A percentile compares a stretch with the other conserved stretches of the same genome.
phyloP scores from a whole-genome alignment of 2,888 invertebrate genomes.

The Platycheirus rosarum region DNA sequence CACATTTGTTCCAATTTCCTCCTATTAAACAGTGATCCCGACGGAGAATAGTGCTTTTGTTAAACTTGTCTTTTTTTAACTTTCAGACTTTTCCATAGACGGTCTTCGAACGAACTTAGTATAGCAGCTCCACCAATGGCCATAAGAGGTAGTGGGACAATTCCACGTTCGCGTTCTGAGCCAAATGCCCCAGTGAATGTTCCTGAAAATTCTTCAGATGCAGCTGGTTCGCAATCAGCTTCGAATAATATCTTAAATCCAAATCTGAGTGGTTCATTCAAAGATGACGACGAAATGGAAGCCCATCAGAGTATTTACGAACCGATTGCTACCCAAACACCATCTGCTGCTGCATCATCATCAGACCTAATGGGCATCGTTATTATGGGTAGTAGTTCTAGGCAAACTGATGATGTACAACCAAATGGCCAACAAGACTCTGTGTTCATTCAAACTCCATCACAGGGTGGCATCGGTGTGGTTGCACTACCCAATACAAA shows the following conservation, averaged over 20 bases:
- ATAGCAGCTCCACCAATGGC: slow-evolving; percentile 79
- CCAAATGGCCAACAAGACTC: slow-evolving; percentile 75
- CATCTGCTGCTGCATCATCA: slow-evolving; percentile 62
- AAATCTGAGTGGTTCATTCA: slow-evolving; percentile 82
- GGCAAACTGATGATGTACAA: slow-evolving; percentile 23
- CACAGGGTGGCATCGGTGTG: slow-evolving; percentile 81
- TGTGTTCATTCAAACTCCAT: slow-evolving; percentile 80
- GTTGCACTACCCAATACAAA: slow-evolving; percentile 80
- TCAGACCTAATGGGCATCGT: slow-evolving; percentile 54
- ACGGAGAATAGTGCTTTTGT: too few species aligned
- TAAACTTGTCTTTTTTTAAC: too few species aligned
- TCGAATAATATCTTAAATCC: slow-evolving; percentile 82
- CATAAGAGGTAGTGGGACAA: slow-evolving; percentile 54
- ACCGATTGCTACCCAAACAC: slow-evolving; percentile 77
- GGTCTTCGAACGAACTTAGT: slow-evolving; percentile 76
- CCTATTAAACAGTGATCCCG: too few species aligned
- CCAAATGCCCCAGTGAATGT: slow-evolving; percentile 41
- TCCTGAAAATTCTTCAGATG: slow-evolving; percentile 24
- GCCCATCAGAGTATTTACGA: slow-evolving; percentile 81
- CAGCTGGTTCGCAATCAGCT: slow-evolving; percentile 53
- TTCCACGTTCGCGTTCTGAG: slow-evolving; percentile 75
- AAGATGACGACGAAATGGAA: slow-evolving; percentile 77
- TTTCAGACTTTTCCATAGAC: slow-evolving; percentile 76
- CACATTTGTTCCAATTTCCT: too few species aligned
- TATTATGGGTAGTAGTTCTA: slow-evolving; percentile 43